Percentiles rank a stretch among this genome's conserved stretches.
Conservation (phyloP, 2,797 vertebrate species). For the Geotrypetes seraphini region DNA sequence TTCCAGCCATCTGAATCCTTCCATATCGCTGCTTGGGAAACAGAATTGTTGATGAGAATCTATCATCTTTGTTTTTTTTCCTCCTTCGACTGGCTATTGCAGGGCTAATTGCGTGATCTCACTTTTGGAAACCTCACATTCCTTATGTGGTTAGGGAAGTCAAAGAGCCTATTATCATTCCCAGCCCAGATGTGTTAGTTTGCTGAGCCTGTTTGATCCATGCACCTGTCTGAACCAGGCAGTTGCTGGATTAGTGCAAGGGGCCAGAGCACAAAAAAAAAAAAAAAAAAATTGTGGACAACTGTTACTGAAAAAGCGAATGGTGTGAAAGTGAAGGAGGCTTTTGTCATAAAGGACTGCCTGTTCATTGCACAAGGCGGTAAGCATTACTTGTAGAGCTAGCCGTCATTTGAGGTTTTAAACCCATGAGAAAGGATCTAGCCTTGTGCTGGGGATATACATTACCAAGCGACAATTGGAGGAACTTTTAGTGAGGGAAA, state of each 20-base stretch:
- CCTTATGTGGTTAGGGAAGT: conserved; percentile 39
- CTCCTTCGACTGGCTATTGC: conserved; percentile 14
- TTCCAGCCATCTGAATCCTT: too few species aligned
- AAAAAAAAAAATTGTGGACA: conserved; percentile 68
- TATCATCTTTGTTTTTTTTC: too few species aligned
- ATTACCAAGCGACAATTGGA: conserved; percentile 52
- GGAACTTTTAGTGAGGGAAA: conserved; percentile 31
- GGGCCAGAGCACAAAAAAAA: conserved; percentile 53
- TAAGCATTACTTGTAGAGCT: conserved; percentile 46
- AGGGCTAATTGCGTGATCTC: conserved; percentile 47
- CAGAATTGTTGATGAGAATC: too few species aligned
- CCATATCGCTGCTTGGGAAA: too few species aligned
- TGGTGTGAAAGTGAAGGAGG: conserved; percentile 68
- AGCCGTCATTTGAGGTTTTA: conserved; percentile 17
- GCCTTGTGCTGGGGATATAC: conserved; percentile 38
- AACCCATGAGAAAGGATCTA: conserved; percentile 2
- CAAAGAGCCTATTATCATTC: conserved; percentile 64
- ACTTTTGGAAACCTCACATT: conserved; percentile 53
- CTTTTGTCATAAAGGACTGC: conserved; percentile 60
- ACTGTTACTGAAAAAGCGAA: conserved; percentile 60
- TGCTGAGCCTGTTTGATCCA: conserved; percentile 65
- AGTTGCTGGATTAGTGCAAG: conserved; percentile 67
- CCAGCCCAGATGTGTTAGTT: conserved; percentile 68
- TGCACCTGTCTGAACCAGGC: conserved; percentile 67
- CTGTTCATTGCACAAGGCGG: conserved; percentile 59